Evolutionary conservation across 2,113 vertebrate species (phyloP).

Genomic region (Anseranas semipalmata): DNA sequence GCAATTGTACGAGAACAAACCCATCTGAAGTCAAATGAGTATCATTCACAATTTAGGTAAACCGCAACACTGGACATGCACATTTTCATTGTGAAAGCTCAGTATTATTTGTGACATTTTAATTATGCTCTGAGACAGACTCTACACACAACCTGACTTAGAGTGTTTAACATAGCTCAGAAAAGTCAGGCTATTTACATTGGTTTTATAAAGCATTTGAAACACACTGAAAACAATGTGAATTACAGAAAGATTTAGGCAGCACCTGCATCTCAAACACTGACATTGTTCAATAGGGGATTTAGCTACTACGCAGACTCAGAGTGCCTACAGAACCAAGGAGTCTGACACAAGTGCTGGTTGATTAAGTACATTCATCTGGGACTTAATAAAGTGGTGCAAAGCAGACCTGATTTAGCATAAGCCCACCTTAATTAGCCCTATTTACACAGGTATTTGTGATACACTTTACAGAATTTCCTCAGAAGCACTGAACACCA

Average conservation of each 20-base stretch:
- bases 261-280: slow-evolving; percentile 44
- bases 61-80: neutral
- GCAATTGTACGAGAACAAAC: neutral
- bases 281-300: neutral
- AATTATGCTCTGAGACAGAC: neutral
- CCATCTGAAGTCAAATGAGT: neutral
- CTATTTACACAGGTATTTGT: neutral
- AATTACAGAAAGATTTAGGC: neutral
- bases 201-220: neutral
- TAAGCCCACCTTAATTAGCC: slow-evolving; percentile 19
- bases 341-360: neutral
- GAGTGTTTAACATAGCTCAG: neutral
- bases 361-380: neutral
- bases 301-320: neutral
- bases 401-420: slow-evolving; percentile 20
- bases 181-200: neutral
- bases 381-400: neutral
- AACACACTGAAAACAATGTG: neutral
- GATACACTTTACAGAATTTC: neutral
- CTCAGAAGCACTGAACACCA: neutral
- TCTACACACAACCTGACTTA: neutral
- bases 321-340: neutral
- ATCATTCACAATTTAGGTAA: neutral
- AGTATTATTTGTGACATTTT: neutral
- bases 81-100: neutral